Evolutionary conservation across 2,113 vertebrate genomes (phyloP), one percentile per base, ranked within the genome.

Genomic region (Sander lucioperca): DNA sequence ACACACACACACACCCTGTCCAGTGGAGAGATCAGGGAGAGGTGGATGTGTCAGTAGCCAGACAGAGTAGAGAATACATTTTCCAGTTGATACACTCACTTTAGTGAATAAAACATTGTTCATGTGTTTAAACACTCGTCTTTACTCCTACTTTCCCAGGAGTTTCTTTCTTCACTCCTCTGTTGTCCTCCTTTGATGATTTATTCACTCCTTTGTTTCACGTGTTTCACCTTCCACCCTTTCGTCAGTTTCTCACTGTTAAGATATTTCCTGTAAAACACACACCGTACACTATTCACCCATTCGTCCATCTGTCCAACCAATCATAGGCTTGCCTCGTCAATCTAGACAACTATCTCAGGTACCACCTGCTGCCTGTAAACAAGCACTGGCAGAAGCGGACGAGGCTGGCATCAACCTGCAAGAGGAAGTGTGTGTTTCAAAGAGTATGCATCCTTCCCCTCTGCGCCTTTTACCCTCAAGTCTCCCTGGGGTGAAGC

Each of bases 241-340:
- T 43, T 43, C 73, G 23, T 70, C 58, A 39, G 15, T 16, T 10
- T 80, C 61, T 73, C 74, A 71, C 69, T 51, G 27, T 61, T 12
- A 19, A 77, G 19, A 83, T 62, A 77, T 86, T 77, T 85, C 82
- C 82, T 56, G 56, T 69, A 1, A 58, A 45, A 74, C 50, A 53
- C 77, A 80, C 33, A 15, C 70, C 30, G 6, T 23, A 36, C n/a
- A 3, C 67, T 23, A 27, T 73, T 63, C 61, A 63, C 74, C 51
- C 65, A 27, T 70, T 63, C 54, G 47, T 67, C 78, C 74, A 51
- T 68, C 82, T 79, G 65, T 50, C 79, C 15, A n/a, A 45, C 74
- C 39, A 74, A 30, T 84, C 39, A 54, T 0, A n/a, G 27, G 4
- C 21, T 1, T 12, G 45, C 39, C 54, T 36, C 74, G 47, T 78